These are phyloP conservation scores for Drosophila oshimai DNA, from an alignment of 1,140 invertebrate species.

Conservation along the genomic window DNA sequence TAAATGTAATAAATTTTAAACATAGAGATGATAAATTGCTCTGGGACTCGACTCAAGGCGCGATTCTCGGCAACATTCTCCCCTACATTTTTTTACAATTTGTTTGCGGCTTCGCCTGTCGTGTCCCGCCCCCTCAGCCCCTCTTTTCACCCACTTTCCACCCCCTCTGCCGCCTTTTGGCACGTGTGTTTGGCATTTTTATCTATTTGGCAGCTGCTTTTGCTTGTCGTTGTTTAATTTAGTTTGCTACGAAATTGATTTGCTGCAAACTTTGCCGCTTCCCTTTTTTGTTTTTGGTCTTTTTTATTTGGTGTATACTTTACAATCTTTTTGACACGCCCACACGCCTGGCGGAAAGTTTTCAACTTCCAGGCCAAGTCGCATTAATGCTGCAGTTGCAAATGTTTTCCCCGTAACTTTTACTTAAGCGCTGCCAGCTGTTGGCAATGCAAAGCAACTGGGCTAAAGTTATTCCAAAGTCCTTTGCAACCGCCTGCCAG, in stretches of 20 bases:
- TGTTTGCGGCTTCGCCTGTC: constrained; percentile 71
- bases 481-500: constrained; percentile 12
- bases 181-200: constrained; percentile 61
- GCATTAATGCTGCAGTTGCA: constrained; percentile 45
- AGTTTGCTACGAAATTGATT: constrained; percentile 64
- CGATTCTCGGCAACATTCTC: constrained; percentile 5
- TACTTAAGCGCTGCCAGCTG: constrained; percentile 40
- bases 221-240: constrained; percentile 66
- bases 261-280: constrained; percentile 22
- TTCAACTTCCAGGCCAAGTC: constrained; percentile 40
- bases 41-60: constrained; percentile 64
- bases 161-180: neutral
- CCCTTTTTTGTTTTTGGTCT: neutral
- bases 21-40: constrained; percentile 81
- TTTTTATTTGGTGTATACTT: neutral
- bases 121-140: neutral
- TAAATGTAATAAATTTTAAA: constrained; percentile 82
- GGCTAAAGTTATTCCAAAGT: constrained; percentile 13
- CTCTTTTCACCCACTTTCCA: neutral
- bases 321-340: constrained; percentile 35
- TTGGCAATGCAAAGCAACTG: neutral
- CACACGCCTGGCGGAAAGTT: constrained; percentile 15
- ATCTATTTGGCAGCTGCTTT: constrained; percentile 70
- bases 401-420: constrained; percentile 31
- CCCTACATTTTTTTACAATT: constrained; percentile 73